Evolutionary conservation across 1,140 invertebrate genomes (phyloP).

Genomic region (Drosophila nikananu): DNA sequence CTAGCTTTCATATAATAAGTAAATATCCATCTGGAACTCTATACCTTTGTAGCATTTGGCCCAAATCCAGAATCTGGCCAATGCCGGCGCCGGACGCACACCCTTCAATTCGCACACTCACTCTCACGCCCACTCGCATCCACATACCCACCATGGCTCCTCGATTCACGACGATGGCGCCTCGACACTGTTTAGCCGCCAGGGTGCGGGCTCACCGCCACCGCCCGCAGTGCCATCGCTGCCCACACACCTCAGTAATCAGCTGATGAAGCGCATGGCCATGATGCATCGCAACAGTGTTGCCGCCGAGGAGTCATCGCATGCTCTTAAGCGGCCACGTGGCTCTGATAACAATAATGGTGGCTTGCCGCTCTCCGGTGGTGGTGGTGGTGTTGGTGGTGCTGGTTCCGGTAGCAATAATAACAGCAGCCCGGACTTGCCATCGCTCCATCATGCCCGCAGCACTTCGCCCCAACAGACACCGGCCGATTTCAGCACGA

Average conservation of each 20-base stretch:
- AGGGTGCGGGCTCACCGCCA: slow-evolving; percentile 86
- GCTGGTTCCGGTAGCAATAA: slow-evolving; percentile 86
- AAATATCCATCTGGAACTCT: too few relatives aligned
- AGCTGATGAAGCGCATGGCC: slow-evolving; percentile 89
- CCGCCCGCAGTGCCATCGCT: slow-evolving; percentile 68
- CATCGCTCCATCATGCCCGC: slow-evolving; percentile 72
- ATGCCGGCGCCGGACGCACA: slow-evolving; percentile 71
- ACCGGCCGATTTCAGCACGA: slow-evolving; percentile 91
- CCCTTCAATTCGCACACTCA: slow-evolving; percentile 61
- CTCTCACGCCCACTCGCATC: slow-evolving; percentile 31
- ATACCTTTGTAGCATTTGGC: slow-evolving; percentile 86
- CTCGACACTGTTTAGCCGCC: slow-evolving; percentile 85
- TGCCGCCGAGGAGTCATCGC: slow-evolving; percentile 86
- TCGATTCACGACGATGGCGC: slow-evolving; percentile 87
- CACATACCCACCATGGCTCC: slow-evolving; percentile 85
- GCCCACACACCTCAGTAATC: slow-evolving; percentile 87
- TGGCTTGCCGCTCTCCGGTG: slow-evolving; percentile 73
- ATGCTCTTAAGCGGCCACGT: slow-evolving; percentile 86
- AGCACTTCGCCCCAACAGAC: slow-evolving; percentile 87
- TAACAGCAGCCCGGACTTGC: slow-evolving; percentile 87
- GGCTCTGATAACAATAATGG: slow-evolving; percentile 76
- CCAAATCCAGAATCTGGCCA: slow-evolving; percentile 87
- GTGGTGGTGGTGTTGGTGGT: slow-evolving; percentile 1
- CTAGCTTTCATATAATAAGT: neutral
- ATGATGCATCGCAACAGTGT: slow-evolving; percentile 87